Base-by-base conservation (phyloP, 1,140 invertebrate species). In the Phymorhynchus buccinoides region DNA sequence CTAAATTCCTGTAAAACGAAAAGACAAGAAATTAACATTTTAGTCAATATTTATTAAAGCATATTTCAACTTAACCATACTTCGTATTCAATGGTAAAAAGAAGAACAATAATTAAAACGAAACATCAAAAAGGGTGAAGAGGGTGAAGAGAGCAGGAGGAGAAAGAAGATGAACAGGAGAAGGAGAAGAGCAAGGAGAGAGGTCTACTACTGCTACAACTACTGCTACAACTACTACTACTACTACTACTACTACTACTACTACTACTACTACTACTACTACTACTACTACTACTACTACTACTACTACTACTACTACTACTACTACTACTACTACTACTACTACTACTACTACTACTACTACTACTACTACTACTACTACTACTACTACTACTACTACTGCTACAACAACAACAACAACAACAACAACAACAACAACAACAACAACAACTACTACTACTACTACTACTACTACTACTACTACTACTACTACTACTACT, bases 221-320 rank as follows among this genome's bases (percentile, higher is more conserved):
- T n/a, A n/a, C n/a, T n/a, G n/a, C n/a, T n/a, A n/a, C n/a, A n/a
- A n/a, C n/a, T n/a, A n/a, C n/a, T n/a, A n/a, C n/a, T n/a, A n/a
- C n/a, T n/a, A 44, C 78, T 80, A 80, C 78, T 80, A 80, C 78
- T 80, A 80, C 62, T 80, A 80, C 78, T 80, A 80, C 78, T 41
- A 80, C 78, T 41, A 80, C 78, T 41, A 80, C 78, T 41, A 80
- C 78, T 41, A 80, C 78, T 80, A 80, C 78, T 80, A 80, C 78
- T 80, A 80, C 78, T 80, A 80, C 78, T 80, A 80, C 78, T 80
- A 80, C 78, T 80, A 80, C 78, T 80, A 80, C 78, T 80, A 80
- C 78, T 80, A 80, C 78, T 80, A 80, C 78, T 22, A 41, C 32
- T 80, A 80, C 78, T 22, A 80, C 78, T 80, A 80, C 78, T 80